phyloP scores from a whole-genome alignment of 1,140 invertebrate genomes.

The Prorops nasuta region DNA sequence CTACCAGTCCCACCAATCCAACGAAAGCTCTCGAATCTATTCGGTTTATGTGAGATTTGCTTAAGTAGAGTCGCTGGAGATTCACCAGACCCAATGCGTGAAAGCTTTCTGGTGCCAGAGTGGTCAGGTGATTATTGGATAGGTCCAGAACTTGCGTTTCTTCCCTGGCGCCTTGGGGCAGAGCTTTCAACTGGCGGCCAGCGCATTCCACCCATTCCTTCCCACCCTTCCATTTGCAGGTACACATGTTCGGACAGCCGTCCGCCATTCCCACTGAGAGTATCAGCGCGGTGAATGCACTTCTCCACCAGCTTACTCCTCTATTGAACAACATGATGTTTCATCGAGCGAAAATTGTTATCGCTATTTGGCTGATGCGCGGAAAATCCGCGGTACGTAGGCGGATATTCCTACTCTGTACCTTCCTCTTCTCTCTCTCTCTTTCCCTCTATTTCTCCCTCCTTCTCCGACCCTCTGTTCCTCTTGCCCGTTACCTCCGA shows the following conservation, averaged over 20 bases:
- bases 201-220: slow-evolving; percentile 87
- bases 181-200: slow-evolving; percentile 68
- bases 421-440: slow-evolving; percentile 9
- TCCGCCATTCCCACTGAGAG: slow-evolving; percentile 21
- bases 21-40: slow-evolving; percentile 78
- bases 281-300: slow-evolving; percentile 21
- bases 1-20: slow-evolving; percentile 83
- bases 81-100: slow-evolving; percentile 77
- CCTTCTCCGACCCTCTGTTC: not conserved
- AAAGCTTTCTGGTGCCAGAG: slow-evolving; percentile 74
- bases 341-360: not conserved
- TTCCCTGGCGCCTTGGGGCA: slow-evolving; percentile 81
- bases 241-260: slow-evolving; percentile 71
- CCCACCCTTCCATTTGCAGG: slow-evolving; percentile 89
- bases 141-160: slow-evolving; percentile 87
- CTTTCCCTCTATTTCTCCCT: too few species aligned
- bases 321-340: slow-evolving; percentile 26
- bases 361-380: not conserved
- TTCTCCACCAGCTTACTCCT: slow-evolving; percentile 24
- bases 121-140: slow-evolving; percentile 76
- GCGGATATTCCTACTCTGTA: not conserved
- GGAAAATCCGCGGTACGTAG: too few species aligned
- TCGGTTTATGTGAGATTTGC: slow-evolving; percentile 71
- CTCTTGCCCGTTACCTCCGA: not conserved
- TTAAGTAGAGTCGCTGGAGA: slow-evolving; percentile 81